Evolutionary conservation across 2,888 invertebrate species (phyloP).

Genomic region (Ashinkailepas kermadecensis): DNA sequence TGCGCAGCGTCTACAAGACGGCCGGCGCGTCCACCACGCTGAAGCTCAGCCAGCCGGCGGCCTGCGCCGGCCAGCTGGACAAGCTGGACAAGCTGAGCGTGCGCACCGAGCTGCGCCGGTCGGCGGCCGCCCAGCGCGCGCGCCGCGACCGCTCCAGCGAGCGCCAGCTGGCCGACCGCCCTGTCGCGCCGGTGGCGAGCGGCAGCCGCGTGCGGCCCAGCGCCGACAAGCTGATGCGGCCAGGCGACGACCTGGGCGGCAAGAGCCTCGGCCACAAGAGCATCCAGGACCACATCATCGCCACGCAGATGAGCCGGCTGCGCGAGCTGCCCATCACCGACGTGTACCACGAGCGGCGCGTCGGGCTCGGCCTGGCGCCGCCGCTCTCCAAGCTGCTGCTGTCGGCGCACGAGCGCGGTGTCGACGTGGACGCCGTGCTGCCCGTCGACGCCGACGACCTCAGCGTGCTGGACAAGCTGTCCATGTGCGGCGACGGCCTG

Average conservation of each 20-base stretch:
- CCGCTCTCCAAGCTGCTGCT: constrained; percentile 73
- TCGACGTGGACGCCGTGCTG: background rate
- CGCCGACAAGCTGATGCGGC: constrained; percentile 33
- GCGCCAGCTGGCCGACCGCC: too few relatives aligned
- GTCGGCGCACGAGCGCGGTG: constrained; percentile 36
- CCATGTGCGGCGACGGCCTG: constrained; percentile 33
- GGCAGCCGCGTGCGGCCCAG: background rate
- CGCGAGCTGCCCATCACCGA: constrained; percentile 82
- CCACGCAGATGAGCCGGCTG: constrained; percentile 64
- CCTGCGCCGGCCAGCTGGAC: constrained; percentile 45
- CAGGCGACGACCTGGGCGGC: constrained; percentile 29
- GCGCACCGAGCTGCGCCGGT: constrained; percentile 49
- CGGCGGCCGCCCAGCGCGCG: constrained; percentile 29
- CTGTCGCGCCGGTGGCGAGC: background rate
- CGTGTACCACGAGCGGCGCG: constrained; percentile 80
- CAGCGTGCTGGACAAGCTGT: constrained; percentile 34
- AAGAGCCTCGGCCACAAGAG: constrained; percentile 29
- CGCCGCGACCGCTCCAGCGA: constrained; percentile 32
- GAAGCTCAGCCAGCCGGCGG: constrained; percentile 29
- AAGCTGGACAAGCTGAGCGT: constrained; percentile 54
- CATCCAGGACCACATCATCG: constrained; percentile 51
- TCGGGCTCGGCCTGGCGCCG: constrained; percentile 78
- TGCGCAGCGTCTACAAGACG: constrained; percentile 33
- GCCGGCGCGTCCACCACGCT: constrained; percentile 37
- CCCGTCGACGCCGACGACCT: constrained; percentile 32